Evolutionary conservation across 2,797 vertebrate species (phyloP), one percentile per base, ranked within the genome.

Genomic region (Rhinoraja longicauda): DNA sequence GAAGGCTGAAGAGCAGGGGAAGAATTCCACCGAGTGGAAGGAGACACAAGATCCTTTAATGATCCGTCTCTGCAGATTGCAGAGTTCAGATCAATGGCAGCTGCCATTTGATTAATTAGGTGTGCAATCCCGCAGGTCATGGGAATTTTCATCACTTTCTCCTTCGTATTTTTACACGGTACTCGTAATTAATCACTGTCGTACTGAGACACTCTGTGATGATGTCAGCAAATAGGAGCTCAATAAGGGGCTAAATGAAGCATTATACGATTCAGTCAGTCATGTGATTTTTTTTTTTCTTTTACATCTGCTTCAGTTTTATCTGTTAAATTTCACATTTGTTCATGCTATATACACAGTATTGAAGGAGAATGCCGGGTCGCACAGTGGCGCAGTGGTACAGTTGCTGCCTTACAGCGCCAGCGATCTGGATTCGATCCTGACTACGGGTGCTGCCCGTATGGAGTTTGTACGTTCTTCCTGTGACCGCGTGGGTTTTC

Each of bases 141-240:
- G 90, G 93, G 93, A 93, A 93, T 93, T 93, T 93, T 90, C 90
- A 76, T 62, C 59, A 36, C 64, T 93, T 82, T 81, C 72, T 36
- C 93, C 93, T 26, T 29, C 70, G 79, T 57, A 73, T 67, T 84
- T 59, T 36, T 59, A 70, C 93, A 64, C 90, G 70, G 78, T 24
- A 67, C 81, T 93, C 86, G 90, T 93, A 93, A 93, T 93, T 93
- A 93, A 93, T 93, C 93, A 93, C 72, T 73, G 81, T 84, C 93
- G 76, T 93, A 76, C 79, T 39, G 72, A n/a, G 82, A 93, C 77
- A 59, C 59, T 93, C 81, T 12, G 19, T 90, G 82, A 93, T 76
- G 93, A 93, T 90, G 93, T 93, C 93, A 86, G 70, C 82, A 93
- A 86, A 86, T 36, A 93, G 93, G 57, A 53, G 88, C 93, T 92